phyloP scores from a whole-genome alignment of 2,113 vertebrate genomes.

The Dinomys branickii region DNA sequence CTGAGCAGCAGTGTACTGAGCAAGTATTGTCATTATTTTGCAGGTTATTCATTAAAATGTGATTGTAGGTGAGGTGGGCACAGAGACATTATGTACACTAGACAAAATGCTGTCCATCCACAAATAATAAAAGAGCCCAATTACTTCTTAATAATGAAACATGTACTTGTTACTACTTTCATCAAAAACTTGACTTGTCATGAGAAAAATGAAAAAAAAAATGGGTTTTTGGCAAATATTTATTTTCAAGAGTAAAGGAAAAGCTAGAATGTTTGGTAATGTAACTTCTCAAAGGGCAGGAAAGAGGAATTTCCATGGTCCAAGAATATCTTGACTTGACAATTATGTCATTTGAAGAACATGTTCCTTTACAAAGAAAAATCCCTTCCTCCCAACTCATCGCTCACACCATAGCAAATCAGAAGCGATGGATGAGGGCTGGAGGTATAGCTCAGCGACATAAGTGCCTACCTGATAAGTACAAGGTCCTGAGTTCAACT shows the following conservation, averaged over 20 bases:
- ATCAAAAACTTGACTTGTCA: background rate
- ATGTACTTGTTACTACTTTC: constrained; percentile 16
- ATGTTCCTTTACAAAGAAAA: constrained; percentile 12
- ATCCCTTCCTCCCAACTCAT: background rate
- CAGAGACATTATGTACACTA: background rate
- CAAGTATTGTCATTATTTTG: background rate
- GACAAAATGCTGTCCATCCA: background rate
- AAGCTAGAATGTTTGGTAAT: constrained; percentile 10
- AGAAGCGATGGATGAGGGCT: background rate
- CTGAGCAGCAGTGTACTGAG: background rate
- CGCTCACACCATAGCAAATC: background rate
- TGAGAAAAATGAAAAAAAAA: constrained; percentile 2
- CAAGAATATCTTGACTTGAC: background rate
- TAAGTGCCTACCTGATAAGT: too few relatives aligned
- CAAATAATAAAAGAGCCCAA: background rate
- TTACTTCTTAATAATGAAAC: constrained; percentile 23
- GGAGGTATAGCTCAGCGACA: too few relatives aligned
- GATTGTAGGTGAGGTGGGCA: background rate
- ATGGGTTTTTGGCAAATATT: constrained; percentile 36
- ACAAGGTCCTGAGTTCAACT: too few relatives aligned
- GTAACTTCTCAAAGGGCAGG: background rate
- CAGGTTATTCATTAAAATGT: background rate
- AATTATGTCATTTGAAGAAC: background rate
- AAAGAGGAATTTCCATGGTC: background rate
- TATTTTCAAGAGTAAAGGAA: constrained; percentile 28